These are phyloP conservation scores for Drosophila tsacasi DNA, from an alignment of 1,140 invertebrate species.

Conservation along the genomic window DNA sequence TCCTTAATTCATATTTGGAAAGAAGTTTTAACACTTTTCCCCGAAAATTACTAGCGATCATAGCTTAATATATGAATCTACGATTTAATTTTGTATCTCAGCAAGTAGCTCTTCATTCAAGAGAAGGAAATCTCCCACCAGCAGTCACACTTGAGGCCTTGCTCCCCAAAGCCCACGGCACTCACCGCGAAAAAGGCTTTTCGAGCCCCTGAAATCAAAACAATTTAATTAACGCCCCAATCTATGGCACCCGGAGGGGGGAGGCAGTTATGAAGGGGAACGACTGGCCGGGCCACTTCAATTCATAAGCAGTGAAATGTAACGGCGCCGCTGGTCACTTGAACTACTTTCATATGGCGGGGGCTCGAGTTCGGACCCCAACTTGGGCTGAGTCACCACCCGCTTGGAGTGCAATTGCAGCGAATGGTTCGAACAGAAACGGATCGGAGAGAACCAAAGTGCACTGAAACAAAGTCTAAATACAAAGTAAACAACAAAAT, in stretches of 20 bases:
- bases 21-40: not conserved
- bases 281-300: slow-evolving; percentile 41
- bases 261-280: not conserved
- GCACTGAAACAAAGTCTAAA: not conserved
- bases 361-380: slow-evolving; percentile 18
- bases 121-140: not conserved
- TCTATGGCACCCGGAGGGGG: slow-evolving; percentile 2
- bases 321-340: slow-evolving; percentile 75
- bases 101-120: not conserved
- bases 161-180: not conserved
- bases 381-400: slow-evolving; percentile 16
- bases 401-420: slow-evolving; percentile 15
- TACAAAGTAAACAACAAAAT: not conserved
- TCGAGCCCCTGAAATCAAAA: slow-evolving; percentile 55
- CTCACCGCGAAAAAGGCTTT: slow-evolving; percentile 28
- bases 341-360: slow-evolving; percentile 69
- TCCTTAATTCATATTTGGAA: not conserved
- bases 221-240: slow-evolving; percentile 74
- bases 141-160: not conserved
- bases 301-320: slow-evolving; percentile 71
- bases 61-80: not conserved
- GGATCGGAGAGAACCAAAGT: slow-evolving; percentile 2
- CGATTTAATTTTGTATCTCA: not conserved
- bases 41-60: no score
- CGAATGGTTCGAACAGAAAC: slow-evolving; percentile 8